A percentile compares a stretch with the other conserved stretches of the same genome.
phyloP scores from a whole-genome alignment of 1,140 invertebrate species.

The Sminthurinus signatus region DNA sequence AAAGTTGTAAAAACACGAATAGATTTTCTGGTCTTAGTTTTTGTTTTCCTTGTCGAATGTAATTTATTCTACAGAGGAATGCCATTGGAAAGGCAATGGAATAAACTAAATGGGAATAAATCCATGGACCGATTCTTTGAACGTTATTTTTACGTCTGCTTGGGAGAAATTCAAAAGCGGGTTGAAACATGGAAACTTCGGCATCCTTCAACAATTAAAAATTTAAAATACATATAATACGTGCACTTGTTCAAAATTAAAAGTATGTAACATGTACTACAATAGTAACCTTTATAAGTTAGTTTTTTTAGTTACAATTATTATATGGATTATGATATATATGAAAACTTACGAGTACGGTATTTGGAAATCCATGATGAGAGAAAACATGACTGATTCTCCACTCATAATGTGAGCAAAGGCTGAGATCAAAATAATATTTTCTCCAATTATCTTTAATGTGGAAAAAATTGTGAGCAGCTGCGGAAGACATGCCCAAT shows the following conservation, averaged over 20 bases:
- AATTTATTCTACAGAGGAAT: no score
- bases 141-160: no score
- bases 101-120: no score
- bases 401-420: slow-evolving; percentile 43
- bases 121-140: no score
- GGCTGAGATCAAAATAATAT: slow-evolving; percentile 42
- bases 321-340: neutral
- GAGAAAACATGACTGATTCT: slow-evolving; percentile 43
- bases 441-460: slow-evolving; percentile 43
- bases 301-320: slow-evolving; percentile 1
- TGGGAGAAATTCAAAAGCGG: no score
- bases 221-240: neutral
- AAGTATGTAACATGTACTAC: neutral
- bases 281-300: neutral
- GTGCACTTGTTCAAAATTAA: neutral
- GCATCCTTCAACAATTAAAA: neutral
- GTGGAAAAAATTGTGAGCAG: slow-evolving; percentile 45
- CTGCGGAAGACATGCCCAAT: slow-evolving; percentile 21
- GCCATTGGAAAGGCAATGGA: no score
- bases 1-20: no score
- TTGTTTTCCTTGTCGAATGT: no score
- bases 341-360: slow-evolving; percentile 32
- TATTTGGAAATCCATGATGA: slow-evolving; percentile 44
- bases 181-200: neutral
- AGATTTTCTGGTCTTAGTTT: neutral